Evolutionary conservation across 2,888 invertebrate genomes (phyloP).

Genomic region (Ferdinandea cuprea): DNA sequence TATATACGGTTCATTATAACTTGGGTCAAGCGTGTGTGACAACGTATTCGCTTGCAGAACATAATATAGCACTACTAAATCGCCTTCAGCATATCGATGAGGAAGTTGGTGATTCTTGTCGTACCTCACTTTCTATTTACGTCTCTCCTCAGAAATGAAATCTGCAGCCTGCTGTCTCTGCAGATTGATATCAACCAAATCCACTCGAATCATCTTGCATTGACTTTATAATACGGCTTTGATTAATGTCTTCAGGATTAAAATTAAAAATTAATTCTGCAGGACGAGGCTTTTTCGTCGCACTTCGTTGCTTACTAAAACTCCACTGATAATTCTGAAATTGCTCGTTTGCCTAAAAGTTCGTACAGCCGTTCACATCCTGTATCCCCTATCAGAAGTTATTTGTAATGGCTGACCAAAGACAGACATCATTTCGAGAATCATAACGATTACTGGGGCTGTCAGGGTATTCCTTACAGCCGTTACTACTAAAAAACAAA

Average conservation of each 20-base stretch:
- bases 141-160: conserved; percentile 29
- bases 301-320: conserved; percentile 62
- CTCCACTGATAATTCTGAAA: conserved; percentile 70
- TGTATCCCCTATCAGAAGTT: too few species aligned
- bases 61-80: conserved; percentile 47
- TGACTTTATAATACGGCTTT: conserved; percentile 38
- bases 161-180: conserved; percentile 30
- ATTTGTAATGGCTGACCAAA: too few species aligned
- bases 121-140: conserved; percentile 62
- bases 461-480: too few species aligned
- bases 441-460: too few species aligned
- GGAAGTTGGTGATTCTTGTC: conserved; percentile 51
- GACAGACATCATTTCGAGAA: too few species aligned
- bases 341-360: too few species aligned
- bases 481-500: too few species aligned
- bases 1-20: conserved; percentile 51
- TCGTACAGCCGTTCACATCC: too few species aligned
- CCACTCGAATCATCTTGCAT: background rate
- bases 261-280: conserved; percentile 74
- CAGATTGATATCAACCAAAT: background rate
- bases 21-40: conserved; percentile 55
- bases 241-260: conserved; percentile 36
- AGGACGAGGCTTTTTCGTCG: conserved; percentile 48
- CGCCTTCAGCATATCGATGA: conserved; percentile 23
- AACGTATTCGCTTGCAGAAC: conserved; percentile 44